Conservation (phyloP, 2,113 vertebrate species). For the Microtus oregoni region DNA sequence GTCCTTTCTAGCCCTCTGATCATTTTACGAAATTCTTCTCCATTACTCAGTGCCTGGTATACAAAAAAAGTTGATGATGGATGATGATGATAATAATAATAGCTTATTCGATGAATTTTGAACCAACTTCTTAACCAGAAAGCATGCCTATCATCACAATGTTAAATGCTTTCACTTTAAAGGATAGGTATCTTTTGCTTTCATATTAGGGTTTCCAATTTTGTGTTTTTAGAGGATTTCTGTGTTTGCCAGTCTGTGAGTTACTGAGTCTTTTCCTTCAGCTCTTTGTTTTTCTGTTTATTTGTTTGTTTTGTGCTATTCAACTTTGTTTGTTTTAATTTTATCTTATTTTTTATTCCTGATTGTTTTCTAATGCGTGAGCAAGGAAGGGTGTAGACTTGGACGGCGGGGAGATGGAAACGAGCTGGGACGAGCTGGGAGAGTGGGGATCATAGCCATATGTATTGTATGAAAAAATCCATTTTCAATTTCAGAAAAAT, state of each 20-base stretch:
- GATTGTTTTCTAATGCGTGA: neutral
- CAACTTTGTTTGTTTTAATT: neutral
- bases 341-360: neutral
- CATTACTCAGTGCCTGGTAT: neutral
- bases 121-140: neutral
- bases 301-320: neutral
- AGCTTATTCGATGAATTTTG: constrained; percentile 13
- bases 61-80: neutral
- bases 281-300: neutral
- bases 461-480: neutral
- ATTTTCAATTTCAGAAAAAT: neutral
- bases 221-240: neutral
- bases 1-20: constrained; percentile 15
- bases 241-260: neutral
- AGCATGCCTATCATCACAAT: constrained; percentile 19
- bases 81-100: neutral
- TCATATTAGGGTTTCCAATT: neutral
- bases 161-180: neutral
- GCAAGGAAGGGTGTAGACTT: neutral
- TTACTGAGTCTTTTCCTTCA: neutral
- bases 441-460: neutral
- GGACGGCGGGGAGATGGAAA: neutral
- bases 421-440: neutral
- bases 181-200: neutral
- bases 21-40: constrained; percentile 24